Percentiles rank a stretch among this genome's conserved stretches.
These are phyloP conservation scores for Bombus cullumanus DNA, from an alignment of 1,140 invertebrate genomes.

Conservation along the genomic window DNA sequence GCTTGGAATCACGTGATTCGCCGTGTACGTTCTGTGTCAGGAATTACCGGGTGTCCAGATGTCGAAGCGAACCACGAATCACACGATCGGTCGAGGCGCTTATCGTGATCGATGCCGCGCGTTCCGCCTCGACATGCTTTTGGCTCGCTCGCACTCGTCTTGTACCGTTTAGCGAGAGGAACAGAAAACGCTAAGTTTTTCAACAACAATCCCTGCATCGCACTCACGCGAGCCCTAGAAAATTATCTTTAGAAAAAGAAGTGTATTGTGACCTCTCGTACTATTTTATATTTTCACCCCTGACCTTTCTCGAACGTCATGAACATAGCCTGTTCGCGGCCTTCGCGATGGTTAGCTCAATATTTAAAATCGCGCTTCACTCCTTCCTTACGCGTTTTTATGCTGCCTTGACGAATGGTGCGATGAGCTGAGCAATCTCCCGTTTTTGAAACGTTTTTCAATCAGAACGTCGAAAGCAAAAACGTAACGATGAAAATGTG, in stretches of 20 bases:
- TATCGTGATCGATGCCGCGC: slow-evolving; percentile 49
- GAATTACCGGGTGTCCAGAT: slow-evolving; percentile 47
- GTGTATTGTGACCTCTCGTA: slow-evolving; percentile 46
- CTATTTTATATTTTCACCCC: slow-evolving; percentile 64
- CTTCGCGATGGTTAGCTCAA: background rate
- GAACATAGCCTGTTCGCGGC: slow-evolving; percentile 35
- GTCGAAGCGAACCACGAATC: slow-evolving; percentile 42
- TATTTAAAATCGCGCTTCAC: slow-evolving; percentile 48
- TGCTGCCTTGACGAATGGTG: background rate
- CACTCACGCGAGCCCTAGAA: slow-evolving; percentile 27
- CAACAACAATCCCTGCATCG: background rate
- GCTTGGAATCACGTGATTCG: background rate
- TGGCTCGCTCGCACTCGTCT: background rate
- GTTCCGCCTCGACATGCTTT: background rate
- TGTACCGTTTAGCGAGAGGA: background rate
- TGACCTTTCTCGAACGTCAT: slow-evolving; percentile 64
- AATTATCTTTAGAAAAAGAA: slow-evolving; percentile 59
- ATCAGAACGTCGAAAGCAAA: background rate
- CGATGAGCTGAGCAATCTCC: background rate
- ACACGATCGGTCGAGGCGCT: slow-evolving; percentile 23
- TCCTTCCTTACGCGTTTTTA: background rate
- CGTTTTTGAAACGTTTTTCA: background rate
- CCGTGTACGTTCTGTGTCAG: slow-evolving; percentile 6
- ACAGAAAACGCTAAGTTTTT: background rate
- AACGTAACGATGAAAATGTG: background rate